Evolutionary conservation across 2,113 vertebrate genomes (phyloP).

Genomic region (Bucco capensis): DNA sequence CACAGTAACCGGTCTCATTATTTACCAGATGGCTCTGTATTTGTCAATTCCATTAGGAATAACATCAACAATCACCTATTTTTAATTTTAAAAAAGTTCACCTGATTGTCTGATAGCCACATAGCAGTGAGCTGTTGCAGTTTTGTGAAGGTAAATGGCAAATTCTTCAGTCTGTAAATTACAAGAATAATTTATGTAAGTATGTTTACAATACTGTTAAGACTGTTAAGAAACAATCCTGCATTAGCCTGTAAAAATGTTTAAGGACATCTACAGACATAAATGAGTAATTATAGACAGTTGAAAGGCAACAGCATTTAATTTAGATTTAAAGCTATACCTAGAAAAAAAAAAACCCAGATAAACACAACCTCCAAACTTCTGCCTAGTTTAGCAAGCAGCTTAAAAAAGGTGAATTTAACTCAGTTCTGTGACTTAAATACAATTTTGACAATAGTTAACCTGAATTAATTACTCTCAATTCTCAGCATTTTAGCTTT

Average conservation of each 20-base stretch:
- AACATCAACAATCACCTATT: not conserved
- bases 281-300: not conserved
- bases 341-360: not conserved
- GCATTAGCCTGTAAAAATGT: not conserved
- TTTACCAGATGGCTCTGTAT: not conserved
- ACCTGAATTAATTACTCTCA: not conserved
- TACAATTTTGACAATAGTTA: not conserved
- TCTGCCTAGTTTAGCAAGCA: not conserved
- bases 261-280: not conserved
- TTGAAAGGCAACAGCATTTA: not conserved
- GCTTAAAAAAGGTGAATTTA: not conserved
- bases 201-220: not conserved
- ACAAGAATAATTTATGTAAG: slow-evolving; percentile 15
- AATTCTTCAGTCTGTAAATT: slow-evolving; percentile 86
- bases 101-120: slow-evolving; percentile 99
- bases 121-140: slow-evolving; percentile 94
- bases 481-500: not conserved
- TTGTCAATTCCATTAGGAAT: not conserved
- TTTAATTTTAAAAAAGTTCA: slow-evolving; percentile 52
- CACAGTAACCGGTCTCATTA: not conserved
- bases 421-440: not conserved
- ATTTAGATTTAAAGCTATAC: not conserved
- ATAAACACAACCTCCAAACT: not conserved
- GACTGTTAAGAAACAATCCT: not conserved
- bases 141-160: slow-evolving; percentile 95